These are phyloP conservation scores for Baronia brevicornis DNA, from an alignment of 2,888 invertebrate species.

Conservation along the genomic window DNA sequence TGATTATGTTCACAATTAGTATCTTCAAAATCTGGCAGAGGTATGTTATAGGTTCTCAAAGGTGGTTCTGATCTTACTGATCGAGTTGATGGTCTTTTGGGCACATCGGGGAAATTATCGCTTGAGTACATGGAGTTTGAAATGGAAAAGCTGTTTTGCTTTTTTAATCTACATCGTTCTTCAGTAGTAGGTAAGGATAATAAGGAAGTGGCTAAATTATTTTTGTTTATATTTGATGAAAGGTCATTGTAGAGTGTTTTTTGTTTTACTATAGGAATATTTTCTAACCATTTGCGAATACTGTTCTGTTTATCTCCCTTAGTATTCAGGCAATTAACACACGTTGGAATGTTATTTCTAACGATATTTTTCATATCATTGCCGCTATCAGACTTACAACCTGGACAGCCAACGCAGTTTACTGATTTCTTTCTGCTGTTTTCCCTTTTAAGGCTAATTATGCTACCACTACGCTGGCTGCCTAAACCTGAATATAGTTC, in stretches of 20 bases:
- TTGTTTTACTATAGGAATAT: constrained; percentile 74
- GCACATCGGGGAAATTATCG: constrained; percentile 33
- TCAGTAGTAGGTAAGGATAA: constrained; percentile 46
- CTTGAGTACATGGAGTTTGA: constrained; percentile 36
- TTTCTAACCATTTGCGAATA: constrained; percentile 85
- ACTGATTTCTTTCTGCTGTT: constrained; percentile 74
- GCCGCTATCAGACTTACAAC: constrained; percentile 64
- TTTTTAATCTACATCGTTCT: constrained; percentile 40
- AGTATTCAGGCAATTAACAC: constrained; percentile 68
- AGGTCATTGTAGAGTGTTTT: constrained; percentile 39
- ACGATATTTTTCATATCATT: constrained; percentile 50
- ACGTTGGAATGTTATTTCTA: constrained; percentile 61
- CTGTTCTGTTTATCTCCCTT: constrained; percentile 84
- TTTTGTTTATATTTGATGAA: constrained; percentile 33
- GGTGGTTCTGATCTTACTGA: constrained; percentile 66
- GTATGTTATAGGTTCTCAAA: constrained; percentile 54
- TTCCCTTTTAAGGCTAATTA: constrained; percentile 76
- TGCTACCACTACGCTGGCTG: constrained; percentile 72
- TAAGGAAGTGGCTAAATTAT: constrained; percentile 46
- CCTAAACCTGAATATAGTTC: constrained; percentile 64
- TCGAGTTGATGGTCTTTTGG: constrained; percentile 45
- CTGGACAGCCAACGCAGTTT: constrained; percentile 79
- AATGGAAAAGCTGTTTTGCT: constrained; percentile 56
- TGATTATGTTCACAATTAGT: constrained; percentile 31
- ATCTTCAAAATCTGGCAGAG: constrained; percentile 53